Conservation (phyloP, 1,140 invertebrate genomes). For the Dreissena polymorpha region DNA sequence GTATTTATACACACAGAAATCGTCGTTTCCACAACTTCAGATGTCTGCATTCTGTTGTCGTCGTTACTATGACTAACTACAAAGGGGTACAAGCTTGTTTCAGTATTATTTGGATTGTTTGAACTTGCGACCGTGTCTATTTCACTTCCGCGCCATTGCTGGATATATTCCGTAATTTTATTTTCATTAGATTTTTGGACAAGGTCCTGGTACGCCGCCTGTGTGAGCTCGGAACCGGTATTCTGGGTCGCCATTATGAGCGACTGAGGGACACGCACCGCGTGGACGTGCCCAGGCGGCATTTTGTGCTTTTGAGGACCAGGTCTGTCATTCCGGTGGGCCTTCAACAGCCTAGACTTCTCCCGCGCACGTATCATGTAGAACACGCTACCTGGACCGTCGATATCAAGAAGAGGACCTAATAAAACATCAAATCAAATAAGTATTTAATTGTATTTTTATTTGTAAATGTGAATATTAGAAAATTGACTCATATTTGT, state of each 20-base stretch:
- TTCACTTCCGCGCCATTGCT: background rate
- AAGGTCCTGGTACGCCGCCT: background rate
- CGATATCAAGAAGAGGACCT: constrained; percentile 72
- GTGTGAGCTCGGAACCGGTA: constrained; percentile 51
- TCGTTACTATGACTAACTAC: background rate
- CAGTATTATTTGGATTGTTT: constrained; percentile 14
- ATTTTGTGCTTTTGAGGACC: constrained; percentile 4
- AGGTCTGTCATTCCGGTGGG: constrained; percentile 39
- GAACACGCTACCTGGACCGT: constrained; percentile 77
- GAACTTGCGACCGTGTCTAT: background rate
- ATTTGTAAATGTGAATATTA: too few relatives aligned
- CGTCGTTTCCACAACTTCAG: constrained; percentile 52
- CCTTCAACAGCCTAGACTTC: constrained; percentile 53
- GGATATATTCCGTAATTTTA: background rate
- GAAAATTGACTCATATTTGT: too few relatives aligned
- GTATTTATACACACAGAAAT: constrained; percentile 44
- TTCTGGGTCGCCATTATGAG: constrained; percentile 60
- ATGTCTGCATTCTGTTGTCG: constrained; percentile 1
- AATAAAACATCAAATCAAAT: too few relatives aligned
- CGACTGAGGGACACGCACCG: constrained; percentile 53
- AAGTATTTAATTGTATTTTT: too few relatives aligned
- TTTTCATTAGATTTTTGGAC: background rate
- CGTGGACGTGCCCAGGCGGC: constrained; percentile 50
- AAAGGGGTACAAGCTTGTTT: background rate
- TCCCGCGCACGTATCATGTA: constrained; percentile 72